Percentiles rank a stretch among this genome's conserved stretches.
Evolutionary conservation across 2,888 invertebrate species (phyloP).

Genomic region (Nymphalis polychloros): DNA sequence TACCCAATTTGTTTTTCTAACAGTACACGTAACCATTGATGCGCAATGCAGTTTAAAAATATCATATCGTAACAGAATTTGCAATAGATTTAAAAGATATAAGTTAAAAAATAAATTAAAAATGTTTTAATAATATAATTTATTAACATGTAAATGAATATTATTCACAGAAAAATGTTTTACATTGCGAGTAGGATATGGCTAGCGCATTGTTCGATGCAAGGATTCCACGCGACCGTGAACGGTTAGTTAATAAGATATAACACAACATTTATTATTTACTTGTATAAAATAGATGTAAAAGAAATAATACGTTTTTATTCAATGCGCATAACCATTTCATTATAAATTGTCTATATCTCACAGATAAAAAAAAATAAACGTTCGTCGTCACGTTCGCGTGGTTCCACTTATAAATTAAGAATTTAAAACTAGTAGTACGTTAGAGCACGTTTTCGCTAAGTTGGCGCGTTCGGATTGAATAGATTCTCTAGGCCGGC

Average conservation of each 20-base stretch:
- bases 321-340: background rate
- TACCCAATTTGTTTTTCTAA: too few species aligned
- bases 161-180: constrained; percentile 61
- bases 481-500: constrained; percentile 65
- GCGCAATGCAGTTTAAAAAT: too few species aligned
- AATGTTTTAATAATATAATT: constrained; percentile 57
- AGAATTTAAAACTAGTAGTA: constrained; percentile 26
- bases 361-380: constrained; percentile 2
- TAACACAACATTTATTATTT: background rate
- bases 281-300: background rate
- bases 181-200: constrained; percentile 55
- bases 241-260: constrained; percentile 13
- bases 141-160: constrained; percentile 62
- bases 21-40: too few species aligned
- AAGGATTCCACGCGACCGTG: constrained; percentile 36
- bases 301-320: constrained; percentile 3
- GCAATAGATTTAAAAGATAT: too few species aligned
- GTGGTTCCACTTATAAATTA: constrained; percentile 26
- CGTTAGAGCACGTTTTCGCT: constrained; percentile 43
- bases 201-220: constrained; percentile 41
- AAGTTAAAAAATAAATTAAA: constrained; percentile 22
- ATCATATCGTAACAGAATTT: too few species aligned
- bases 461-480: constrained; percentile 59
- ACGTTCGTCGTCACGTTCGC: constrained; percentile 17
- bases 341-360: background rate